Conservation (phyloP, 2,888 invertebrate species). For the Sturmia bella region DNA sequence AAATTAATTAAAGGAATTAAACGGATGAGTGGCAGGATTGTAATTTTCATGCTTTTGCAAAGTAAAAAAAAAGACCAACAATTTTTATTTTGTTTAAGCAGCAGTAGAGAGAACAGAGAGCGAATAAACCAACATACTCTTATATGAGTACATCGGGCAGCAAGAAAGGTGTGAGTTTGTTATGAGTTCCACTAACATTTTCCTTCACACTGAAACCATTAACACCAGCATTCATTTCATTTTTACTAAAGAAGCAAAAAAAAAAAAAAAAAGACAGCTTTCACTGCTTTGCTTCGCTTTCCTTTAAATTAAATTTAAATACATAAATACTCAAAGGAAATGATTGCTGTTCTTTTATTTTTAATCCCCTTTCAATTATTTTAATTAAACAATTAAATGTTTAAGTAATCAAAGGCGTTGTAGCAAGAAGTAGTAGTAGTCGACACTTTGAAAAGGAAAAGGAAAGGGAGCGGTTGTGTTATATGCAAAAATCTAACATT, state of each 20-base stretch:
- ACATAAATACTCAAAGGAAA: slow-evolving; percentile 40
- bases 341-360: slow-evolving; percentile 34
- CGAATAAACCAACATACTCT: background rate
- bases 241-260: background rate
- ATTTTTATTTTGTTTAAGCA: background rate
- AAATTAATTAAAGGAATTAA: slow-evolving; percentile 79
- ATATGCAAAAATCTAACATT: slow-evolving; percentile 21
- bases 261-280: background rate
- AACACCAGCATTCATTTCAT: background rate
- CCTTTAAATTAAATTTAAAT: background rate
- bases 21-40: slow-evolving; percentile 63
- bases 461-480: background rate
- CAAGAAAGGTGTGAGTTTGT: slow-evolving; percentile 5
- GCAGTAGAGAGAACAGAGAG: background rate
- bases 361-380: background rate
- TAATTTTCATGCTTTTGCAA: slow-evolving; percentile 7
- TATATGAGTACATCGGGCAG: too few relatives aligned
- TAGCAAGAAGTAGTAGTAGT: background rate
- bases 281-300: too few relatives aligned
- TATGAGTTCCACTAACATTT: slow-evolving; percentile 13
- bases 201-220: slow-evolving; percentile 7
- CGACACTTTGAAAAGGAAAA: slow-evolving; percentile 8
- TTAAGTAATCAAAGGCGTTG: slow-evolving; percentile 13
- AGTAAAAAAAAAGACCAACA: too few relatives aligned
- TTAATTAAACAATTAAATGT: slow-evolving; percentile 4